phyloP scores from a whole-genome alignment of 2,113 vertebrate species.

The Spizaetus ornatus region DNA sequence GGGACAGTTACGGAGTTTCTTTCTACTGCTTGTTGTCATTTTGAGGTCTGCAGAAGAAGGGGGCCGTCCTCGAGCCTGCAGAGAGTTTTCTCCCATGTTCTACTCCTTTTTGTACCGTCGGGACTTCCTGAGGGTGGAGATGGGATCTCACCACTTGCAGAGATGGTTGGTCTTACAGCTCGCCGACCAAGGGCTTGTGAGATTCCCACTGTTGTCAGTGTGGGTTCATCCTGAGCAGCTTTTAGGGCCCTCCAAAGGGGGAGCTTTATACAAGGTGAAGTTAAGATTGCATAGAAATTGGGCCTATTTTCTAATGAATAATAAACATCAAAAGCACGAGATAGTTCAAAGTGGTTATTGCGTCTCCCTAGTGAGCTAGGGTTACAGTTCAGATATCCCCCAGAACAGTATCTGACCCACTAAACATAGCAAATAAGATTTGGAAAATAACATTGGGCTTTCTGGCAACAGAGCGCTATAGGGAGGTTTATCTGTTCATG shows the following conservation, averaged over 20 bases:
- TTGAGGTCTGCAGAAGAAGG: neutral
- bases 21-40: neutral
- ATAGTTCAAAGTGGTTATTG: neutral
- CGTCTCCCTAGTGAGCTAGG: neutral
- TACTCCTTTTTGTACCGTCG: accelerated
- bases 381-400: neutral
- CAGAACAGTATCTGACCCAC: neutral
- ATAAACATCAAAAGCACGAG: neutral
- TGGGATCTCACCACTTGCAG: neutral
- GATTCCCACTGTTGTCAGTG: accelerated
- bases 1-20: neutral
- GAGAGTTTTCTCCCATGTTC: neutral
- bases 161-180: neutral
- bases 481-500: neutral
- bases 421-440: neutral
- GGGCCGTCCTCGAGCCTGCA: neutral
- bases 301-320: neutral
- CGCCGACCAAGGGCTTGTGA: neutral
- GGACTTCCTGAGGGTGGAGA: neutral
- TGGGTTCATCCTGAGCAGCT: neutral
- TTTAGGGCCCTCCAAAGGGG: neutral
- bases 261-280: neutral
- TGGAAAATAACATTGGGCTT: neutral
- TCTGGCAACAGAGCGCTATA: neutral
- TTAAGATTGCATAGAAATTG: neutral